These are phyloP conservation scores for Dione juno DNA, from an alignment of 2,888 invertebrate species.

Conservation along the genomic window DNA sequence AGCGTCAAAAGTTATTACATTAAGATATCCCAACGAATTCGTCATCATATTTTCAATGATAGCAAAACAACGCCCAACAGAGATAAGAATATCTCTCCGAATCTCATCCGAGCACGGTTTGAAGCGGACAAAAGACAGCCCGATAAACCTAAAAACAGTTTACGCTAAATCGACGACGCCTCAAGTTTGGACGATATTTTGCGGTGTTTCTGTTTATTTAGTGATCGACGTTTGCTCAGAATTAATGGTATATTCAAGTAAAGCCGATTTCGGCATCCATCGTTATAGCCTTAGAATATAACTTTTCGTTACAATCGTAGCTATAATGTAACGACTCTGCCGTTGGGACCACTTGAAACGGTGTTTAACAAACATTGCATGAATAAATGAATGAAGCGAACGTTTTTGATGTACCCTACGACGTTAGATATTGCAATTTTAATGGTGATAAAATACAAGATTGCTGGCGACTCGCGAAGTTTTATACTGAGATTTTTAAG, in stretches of 20 bases:
- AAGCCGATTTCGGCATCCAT: slow-evolving; percentile 60
- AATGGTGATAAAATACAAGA: slow-evolving; percentile 44
- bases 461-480: slow-evolving; percentile 23
- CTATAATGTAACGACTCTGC: slow-evolving; percentile 36
- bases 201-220: slow-evolving; percentile 64
- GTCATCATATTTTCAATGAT: slow-evolving; percentile 31
- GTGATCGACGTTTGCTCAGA: slow-evolving; percentile 69
- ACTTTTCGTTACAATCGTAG: slow-evolving; percentile 13
- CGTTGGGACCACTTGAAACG: slow-evolving; percentile 38
- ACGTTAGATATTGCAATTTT: slow-evolving; percentile 42
- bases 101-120: slow-evolving; percentile 63
- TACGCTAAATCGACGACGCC: slow-evolving; percentile 47
- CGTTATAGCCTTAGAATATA: too few species aligned
- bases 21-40: slow-evolving; percentile 7
- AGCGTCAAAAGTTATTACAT: background rate
- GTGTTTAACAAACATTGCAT: slow-evolving; percentile 67
- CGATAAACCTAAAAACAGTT: slow-evolving; percentile 57
- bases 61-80: slow-evolving; percentile 37
- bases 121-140: slow-evolving; percentile 59
- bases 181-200: slow-evolving; percentile 52
- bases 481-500: slow-evolving; percentile 35
- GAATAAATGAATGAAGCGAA: slow-evolving; percentile 64
- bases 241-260: slow-evolving; percentile 76
- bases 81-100: slow-evolving; percentile 48
- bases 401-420: slow-evolving; percentile 36